Conservation (phyloP, 1,140 invertebrate species). For the Phymastichus coffea region DNA sequence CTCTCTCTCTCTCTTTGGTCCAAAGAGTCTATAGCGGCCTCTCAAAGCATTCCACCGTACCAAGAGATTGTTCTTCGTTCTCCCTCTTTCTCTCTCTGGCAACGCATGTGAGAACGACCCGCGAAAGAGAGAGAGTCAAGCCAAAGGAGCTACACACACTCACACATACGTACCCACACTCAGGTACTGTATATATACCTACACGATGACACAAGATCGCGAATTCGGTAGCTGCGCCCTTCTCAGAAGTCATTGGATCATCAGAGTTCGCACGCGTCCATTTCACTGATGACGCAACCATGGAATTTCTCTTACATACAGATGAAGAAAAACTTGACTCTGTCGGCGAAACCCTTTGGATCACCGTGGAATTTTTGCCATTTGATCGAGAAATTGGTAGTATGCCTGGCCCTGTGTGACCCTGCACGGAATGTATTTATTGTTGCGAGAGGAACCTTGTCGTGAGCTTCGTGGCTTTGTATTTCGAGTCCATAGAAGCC, state of each 20-base stretch:
- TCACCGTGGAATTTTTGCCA: too few relatives aligned
- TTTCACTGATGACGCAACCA: neutral
- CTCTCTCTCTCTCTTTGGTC: neutral
- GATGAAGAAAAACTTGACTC: too few relatives aligned
- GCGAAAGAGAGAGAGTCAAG: neutral
- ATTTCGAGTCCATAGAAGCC: too few relatives aligned
- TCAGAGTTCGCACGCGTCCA: slow-evolving; percentile 15
- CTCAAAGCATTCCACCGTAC: slow-evolving; percentile 58
- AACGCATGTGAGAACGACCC: slow-evolving; percentile 22
- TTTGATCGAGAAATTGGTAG: too few relatives aligned
- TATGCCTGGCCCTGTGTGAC: too few relatives aligned
- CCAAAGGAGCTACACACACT: too few relatives aligned
- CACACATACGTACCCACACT: neutral
- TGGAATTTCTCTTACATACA: too few relatives aligned
- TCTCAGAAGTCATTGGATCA: slow-evolving; percentile 10
- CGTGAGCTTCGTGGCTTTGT: too few relatives aligned
- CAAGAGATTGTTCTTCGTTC: slow-evolving; percentile 49
- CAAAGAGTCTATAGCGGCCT: slow-evolving; percentile 42
- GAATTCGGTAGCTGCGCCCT: slow-evolving; percentile 8
- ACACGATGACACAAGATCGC: neutral
- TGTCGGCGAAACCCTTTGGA: too few relatives aligned
- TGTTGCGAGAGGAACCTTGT: too few relatives aligned
- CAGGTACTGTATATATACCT: too few relatives aligned
- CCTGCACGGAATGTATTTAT: too few relatives aligned
- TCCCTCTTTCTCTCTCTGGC: slow-evolving; percentile 33